A percentile compares a stretch with the other conserved stretches of the same genome.
Evolutionary conservation across 2,888 invertebrate genomes (phyloP).

Genomic region (Eupithecia pulchellata): DNA sequence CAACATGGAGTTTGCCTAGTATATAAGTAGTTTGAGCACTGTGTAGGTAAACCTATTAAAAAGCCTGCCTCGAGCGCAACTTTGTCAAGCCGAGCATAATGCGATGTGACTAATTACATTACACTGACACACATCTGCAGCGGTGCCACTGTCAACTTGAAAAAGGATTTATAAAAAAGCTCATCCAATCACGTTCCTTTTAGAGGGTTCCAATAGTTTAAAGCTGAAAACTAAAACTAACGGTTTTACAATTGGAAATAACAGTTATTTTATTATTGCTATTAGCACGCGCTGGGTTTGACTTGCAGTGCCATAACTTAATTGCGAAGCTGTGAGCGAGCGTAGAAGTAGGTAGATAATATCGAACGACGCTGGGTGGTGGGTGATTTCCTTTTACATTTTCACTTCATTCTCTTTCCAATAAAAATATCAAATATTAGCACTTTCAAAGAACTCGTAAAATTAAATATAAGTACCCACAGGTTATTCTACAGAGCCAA

Average conservation of each 20-base stretch:
- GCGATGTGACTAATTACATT: conserved; percentile 36
- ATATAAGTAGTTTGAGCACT: neutral
- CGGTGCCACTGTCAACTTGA: neutral
- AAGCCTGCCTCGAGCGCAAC: conserved; percentile 6
- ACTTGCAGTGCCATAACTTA: conserved; percentile 4
- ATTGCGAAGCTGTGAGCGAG: neutral
- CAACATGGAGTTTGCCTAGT: too few species aligned
- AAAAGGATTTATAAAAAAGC: neutral
- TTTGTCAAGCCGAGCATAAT: conserved; percentile 39
- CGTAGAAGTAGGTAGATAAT: neutral
- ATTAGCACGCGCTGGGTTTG: neutral
- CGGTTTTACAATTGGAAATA: neutral
- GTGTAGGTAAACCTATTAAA: conserved; percentile 6
- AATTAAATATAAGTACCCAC: conserved; percentile 16
- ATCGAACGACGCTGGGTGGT: neutral
- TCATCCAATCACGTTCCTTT: too few species aligned
- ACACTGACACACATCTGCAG: conserved; percentile 20
- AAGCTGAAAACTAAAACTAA: neutral
- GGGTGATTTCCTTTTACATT: conserved; percentile 10
- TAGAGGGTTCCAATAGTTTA: neutral
- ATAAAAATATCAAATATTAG: conserved; percentile 16
- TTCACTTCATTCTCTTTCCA: conserved; percentile 3
- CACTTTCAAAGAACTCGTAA: neutral
- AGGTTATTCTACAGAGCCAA: neutral
- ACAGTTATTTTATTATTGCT: neutral